These are phyloP conservation scores for Brachionus angularis DNA, from an alignment of 1,140 invertebrate species.

Conservation along the genomic window DNA sequence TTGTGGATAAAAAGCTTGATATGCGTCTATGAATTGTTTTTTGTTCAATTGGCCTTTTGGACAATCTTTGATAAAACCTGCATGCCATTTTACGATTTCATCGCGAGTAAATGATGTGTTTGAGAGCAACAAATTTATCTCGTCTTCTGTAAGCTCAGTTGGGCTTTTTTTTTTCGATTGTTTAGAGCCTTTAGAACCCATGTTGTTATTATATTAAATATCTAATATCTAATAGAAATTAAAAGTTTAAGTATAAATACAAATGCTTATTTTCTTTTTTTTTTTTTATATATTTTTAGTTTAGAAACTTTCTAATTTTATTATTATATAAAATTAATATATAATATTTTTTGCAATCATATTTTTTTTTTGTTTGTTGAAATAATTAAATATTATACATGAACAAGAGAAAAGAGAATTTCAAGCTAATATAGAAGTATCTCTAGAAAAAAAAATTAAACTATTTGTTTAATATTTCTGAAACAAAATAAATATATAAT, in stretches of 20 bases:
- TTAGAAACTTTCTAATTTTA: too few relatives aligned
- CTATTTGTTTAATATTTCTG: too few relatives aligned
- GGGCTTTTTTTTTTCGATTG: constrained; percentile 6
- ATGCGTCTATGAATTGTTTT: constrained; percentile 42
- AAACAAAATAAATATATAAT: too few relatives aligned
- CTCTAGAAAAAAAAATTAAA: too few relatives aligned
- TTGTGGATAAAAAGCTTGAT: constrained; percentile 28
- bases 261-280: background rate
- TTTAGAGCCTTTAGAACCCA: constrained; percentile 31
- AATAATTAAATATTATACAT: too few relatives aligned
- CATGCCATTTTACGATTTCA: constrained; percentile 59
- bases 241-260: background rate
- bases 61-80: constrained; percentile 45
- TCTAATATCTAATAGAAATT: background rate
- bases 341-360: too few relatives aligned
- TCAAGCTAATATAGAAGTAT: too few relatives aligned
- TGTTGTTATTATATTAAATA: constrained; percentile 5
- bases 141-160: constrained; percentile 49
- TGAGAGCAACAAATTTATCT: constrained; percentile 54
- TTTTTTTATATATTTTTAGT: too few relatives aligned
- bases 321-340: too few relatives aligned
- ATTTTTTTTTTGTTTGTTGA: too few relatives aligned
- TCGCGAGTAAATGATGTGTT: constrained; percentile 57
- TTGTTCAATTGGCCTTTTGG: constrained; percentile 44
- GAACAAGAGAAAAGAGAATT: too few relatives aligned